Base-by-base conservation (phyloP, 2,888 invertebrate species). In the Allygus modestus region DNA sequence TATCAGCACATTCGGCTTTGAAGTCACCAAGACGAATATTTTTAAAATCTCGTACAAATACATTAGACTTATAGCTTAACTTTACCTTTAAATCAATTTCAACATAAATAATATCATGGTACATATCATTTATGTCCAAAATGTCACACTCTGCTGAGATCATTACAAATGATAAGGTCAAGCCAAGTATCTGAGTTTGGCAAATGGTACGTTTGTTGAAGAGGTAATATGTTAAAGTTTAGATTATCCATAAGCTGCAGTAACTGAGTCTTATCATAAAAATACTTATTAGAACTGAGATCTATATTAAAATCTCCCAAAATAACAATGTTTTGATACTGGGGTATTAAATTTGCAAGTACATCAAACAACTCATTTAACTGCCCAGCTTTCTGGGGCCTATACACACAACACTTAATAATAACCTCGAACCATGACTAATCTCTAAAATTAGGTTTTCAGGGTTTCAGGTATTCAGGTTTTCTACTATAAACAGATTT, bases 391-490 rank as follows among this genome's bases (percentile, higher is more conserved):
- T 37, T 37, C 9, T 4, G 37, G 9, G 37, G 37, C 37, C 37
- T 37, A 37, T 11, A 65, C 23, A 31, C 4, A 65, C 31, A 23
- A 17, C 65, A 65, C 20, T 2, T 26, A 65, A 65, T 20, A 31
- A 65, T 1, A 71, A 12, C 17, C 31, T 71, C 71, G 33, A 71
- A 9, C n/a, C n/a, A 2, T 11, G n/a, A 31, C 1, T 11, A 33
- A 71, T 71, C 31, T 71, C 71, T 71, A 71, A 17, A 33, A 71
- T n/a, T 11, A 71, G n/a, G n/a, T n/a, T n/a, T n/a, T n/a, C n/a
- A n/a, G n/a, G n/a, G n/a, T n/a, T n/a, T n/a, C n/a, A n/a, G 2
- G 17, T 33, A 71, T 33, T 71, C 37, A 11, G 31, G 71, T 20
- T 71, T 71, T 31, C 17, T 71, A 71, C 37, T 11, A 71, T 71